Evolutionary conservation across 2,888 invertebrate species (phyloP), one percentile per base, ranked within the genome.

Genomic region (Calameuta pallipes): DNA sequence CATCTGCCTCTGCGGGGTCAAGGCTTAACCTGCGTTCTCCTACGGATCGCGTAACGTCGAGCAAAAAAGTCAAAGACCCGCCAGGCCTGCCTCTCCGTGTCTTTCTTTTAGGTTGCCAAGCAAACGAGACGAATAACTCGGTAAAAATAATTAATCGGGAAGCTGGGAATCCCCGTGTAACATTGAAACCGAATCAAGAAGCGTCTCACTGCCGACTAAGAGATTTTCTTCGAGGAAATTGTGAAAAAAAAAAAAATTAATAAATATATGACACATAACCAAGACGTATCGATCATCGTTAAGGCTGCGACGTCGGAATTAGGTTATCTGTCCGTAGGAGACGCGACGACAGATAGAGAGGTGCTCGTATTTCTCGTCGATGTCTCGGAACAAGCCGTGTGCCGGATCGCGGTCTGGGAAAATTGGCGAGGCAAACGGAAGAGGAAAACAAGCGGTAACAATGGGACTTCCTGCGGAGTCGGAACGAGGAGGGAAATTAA

Each of bases 391-490:
- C 71, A 13, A 71, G 71, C 33, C 71, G 71, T 33, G 71, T 6
- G 31, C 33, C 71, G 34, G 30, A 41, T 41, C 41, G 41, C 4
- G 41, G 15, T 41, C 41, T n/a, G 75, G 37, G 76, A 71, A 80
- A 79, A 80, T 80, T 81, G 79, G 75, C 69, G 77, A 73, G 78
- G 80, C 81, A 80, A 83, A 85, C 83, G 85, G 84, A 86, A 84
- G 84, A 86, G 83, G 85, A 86, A 80, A 85, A 84, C 83, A 85
- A 84, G 83, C 83, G 82, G 79, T 82, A 86, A 88, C 87, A 87
- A 88, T 88, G 82, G 82, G 80, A 81, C 80, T 85, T 86, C 82
- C 85, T 80, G 84, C 75, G 75, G 78, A 37, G 70, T n/a, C 31
- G n/a, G 76, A 56, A 75, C 36, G 74, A 69, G 79, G 76, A 82